Evolutionary conservation across 2,113 vertebrate genomes (phyloP), one percentile per base, ranked within the genome.

Genomic region (Nestor notabilis): DNA sequence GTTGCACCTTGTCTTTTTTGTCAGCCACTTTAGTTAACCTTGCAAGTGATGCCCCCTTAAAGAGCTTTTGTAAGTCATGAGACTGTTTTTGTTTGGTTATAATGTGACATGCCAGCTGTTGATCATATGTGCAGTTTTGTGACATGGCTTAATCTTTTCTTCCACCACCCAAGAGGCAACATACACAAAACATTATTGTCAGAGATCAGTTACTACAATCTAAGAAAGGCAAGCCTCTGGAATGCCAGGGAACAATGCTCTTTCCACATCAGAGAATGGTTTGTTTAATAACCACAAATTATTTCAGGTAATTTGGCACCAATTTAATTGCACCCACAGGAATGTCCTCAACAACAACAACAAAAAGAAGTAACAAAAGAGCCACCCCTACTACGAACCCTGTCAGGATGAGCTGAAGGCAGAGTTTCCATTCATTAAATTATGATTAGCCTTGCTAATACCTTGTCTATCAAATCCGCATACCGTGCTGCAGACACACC

Each of bases 221-320:
- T 87, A 49, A 39, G 29, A 43, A 55, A 41, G 4, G 11, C 46
- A 91, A 90, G 80, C 52, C 60, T 95, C 55, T 4, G 18, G 89
- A 95, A 96, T 95, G 66, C 80, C 50, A 69, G 79, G 47, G 77
- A 95, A 94, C 89, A 92, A 93, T 94, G 55, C 17, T 61, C 70
- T 97, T 97, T 96, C 92, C 89, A 94, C 91, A 94, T 90, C 76
- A 97, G 74, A 97, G 69, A 49, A 64, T 61, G 43, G 39, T 86
- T 95, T 95, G 70, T 96, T 96, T 96, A 95, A 96, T 94, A 98
- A 95, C 93, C 92, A 93, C 95, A 93, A 95, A 97, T 97, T 97
- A 97, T 96, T 95, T 93, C 93, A 96, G 94, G 96, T 97, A 96
- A 97, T 97, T 97, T 96, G 94, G 92, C 96, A 97, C 85, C 82